Conservation (phyloP, 2,888 invertebrate species). For the Trissonchulus latispiculum region DNA sequence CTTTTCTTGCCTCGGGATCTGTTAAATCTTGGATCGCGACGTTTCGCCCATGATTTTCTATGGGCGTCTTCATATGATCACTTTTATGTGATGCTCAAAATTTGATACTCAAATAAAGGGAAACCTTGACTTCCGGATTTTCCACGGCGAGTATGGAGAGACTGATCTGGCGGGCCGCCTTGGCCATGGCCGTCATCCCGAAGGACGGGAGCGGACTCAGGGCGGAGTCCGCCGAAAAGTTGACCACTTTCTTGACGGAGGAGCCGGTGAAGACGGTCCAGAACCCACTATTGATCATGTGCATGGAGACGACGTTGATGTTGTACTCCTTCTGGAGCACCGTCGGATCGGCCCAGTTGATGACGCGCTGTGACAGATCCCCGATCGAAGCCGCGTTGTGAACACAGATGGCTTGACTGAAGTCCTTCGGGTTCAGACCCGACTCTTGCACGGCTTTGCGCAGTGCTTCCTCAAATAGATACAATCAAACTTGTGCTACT, state of each 20-base stretch:
- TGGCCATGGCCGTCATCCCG: conserved; percentile 20
- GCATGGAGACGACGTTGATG: conserved; percentile 19
- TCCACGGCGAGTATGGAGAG: conserved; percentile 19
- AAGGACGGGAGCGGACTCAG: conserved; percentile 11
- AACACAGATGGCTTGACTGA: conserved; percentile 13
- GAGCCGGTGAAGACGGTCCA: conserved; percentile 13
- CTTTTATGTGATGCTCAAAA: too few species aligned
- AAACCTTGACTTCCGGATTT: conserved; percentile 11
- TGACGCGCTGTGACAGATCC: conserved; percentile 18
- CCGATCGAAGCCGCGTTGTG: conserved; percentile 23
- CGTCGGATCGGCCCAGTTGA: conserved; percentile 4
- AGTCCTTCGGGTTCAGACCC: too few species aligned
- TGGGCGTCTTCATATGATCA: too few species aligned
- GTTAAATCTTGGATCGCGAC: too few species aligned
- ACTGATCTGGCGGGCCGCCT: conserved; percentile 16
- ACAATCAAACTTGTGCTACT: too few species aligned
- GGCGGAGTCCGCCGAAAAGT: conserved; percentile 21
- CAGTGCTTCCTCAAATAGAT: too few species aligned
- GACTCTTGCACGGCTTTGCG: too few species aligned
- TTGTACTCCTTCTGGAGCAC: conserved; percentile 17
- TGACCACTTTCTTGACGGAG: conserved; percentile 13
- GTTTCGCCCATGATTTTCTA: too few species aligned
- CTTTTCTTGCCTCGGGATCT: too few species aligned
- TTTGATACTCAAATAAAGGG: too few species aligned
- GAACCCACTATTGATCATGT: conserved; percentile 17